Percentiles rank a stretch among this genome's conserved stretches.
phyloP scores from a whole-genome alignment of 2,888 invertebrate species.

The Hirtodrosophila alboralis region DNA sequence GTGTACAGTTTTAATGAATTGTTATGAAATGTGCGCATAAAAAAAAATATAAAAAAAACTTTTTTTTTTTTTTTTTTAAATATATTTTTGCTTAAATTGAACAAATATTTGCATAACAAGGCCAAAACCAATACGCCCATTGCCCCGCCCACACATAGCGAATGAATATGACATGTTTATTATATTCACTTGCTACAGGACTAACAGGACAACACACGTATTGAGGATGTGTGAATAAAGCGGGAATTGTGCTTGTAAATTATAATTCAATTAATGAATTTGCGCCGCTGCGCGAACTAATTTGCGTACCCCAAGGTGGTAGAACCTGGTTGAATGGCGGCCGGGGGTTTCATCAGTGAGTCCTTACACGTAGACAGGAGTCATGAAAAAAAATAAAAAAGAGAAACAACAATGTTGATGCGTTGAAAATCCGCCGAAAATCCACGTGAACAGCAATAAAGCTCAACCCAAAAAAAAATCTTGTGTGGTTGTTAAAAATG shows the following conservation, averaged over 20 bases:
- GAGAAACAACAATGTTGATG: constrained; percentile 34
- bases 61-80: too few species aligned
- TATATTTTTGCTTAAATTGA: constrained; percentile 16
- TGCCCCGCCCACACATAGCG: constrained; percentile 16
- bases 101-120: constrained; percentile 31
- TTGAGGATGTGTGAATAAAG: not conserved
- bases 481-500: constrained; percentile 67
- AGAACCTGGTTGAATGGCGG: not conserved
- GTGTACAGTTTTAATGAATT: not conserved
- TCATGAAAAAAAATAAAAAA: not conserved
- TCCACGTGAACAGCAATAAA: constrained; percentile 56
- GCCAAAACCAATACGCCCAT: constrained; percentile 24
- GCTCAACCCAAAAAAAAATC: constrained; percentile 61
- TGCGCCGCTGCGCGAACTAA: constrained; percentile 62
- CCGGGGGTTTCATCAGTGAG: constrained; percentile 24
- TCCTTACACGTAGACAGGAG: constrained; percentile 20
- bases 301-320: constrained; percentile 49
- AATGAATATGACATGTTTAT: constrained; percentile 50
- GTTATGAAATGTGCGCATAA: not conserved
- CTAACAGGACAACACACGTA: too few species aligned
- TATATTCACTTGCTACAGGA: constrained; percentile 45
- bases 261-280: constrained; percentile 76
- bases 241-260: constrained; percentile 56
- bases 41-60: constrained; percentile 2
- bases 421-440: constrained; percentile 60